A percentile compares a stretch with the other conserved stretches of the same genome.
These are phyloP conservation scores for Poeciliopsis presidionis DNA, from an alignment of 2,797 vertebrate species.

Conservation along the genomic window DNA sequence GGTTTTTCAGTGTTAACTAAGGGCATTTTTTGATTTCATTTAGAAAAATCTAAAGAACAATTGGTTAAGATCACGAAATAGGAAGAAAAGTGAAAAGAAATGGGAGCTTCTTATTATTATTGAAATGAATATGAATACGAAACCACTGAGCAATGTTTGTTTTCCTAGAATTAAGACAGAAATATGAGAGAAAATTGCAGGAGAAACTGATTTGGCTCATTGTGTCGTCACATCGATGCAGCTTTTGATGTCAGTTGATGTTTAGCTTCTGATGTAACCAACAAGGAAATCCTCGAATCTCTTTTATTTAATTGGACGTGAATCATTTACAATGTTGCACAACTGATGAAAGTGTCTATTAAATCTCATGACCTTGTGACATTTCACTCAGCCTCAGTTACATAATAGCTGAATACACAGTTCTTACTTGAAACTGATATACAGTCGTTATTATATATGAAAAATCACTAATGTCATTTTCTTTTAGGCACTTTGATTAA, in stretches of 20 bases:
- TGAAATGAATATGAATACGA: neutral
- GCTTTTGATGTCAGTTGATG: neutral
- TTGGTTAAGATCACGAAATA: neutral
- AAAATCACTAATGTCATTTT: neutral
- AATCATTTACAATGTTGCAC: neutral
- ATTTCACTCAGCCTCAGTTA: neutral
- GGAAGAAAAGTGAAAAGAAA: neutral
- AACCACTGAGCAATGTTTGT: neutral
- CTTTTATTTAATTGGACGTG: neutral
- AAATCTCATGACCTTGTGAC: neutral
- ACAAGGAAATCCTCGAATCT: neutral
- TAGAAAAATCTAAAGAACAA: neutral
- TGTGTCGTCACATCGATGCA: neutral
- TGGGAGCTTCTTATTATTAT: neutral
- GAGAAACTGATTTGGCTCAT: neutral
- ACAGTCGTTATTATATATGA: neutral
- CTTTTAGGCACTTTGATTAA: neutral
- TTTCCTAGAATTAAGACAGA: neutral
- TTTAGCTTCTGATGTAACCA: neutral
- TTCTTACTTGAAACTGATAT: neutral
- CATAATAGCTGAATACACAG: neutral
- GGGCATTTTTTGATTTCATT: neutral
- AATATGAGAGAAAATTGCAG: neutral
- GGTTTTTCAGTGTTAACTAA: too few relatives aligned
- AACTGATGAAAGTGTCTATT: neutral